Evolutionary conservation across 2,888 invertebrate genomes (phyloP).

Genomic region (Hoplodrina ambigua): DNA sequence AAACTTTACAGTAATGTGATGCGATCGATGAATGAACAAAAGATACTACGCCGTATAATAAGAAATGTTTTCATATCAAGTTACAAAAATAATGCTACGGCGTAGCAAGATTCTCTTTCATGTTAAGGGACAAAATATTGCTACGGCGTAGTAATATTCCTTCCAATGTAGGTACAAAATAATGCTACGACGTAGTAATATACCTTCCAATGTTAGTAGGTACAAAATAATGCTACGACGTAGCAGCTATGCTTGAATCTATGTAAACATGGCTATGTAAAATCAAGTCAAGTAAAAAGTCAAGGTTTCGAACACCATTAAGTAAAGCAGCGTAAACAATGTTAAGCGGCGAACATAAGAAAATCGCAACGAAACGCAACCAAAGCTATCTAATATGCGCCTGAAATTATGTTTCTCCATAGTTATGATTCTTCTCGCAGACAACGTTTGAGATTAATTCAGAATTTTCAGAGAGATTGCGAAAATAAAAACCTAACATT

Average conservation of each 20-base stretch:
- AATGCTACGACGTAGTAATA: slow-evolving; percentile 9
- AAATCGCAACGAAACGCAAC: slow-evolving; percentile 24
- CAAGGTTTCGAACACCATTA: not conserved
- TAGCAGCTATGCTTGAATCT: not conserved
- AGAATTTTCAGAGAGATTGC: slow-evolving; percentile 41
- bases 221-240: not conserved
- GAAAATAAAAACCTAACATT: slow-evolving; percentile 43
- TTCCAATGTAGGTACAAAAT: slow-evolving; percentile 1
- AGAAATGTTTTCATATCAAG: not conserved
- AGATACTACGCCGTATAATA: slow-evolving; percentile 15
- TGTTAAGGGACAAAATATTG: slow-evolving; percentile 9
- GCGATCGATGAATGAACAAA: slow-evolving; percentile 4
- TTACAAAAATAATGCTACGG: slow-evolving; percentile 11
- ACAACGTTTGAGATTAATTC: slow-evolving; percentile 47
- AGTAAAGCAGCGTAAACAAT: slow-evolving; percentile 13
- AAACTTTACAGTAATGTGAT: no score
- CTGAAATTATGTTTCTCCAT: slow-evolving; percentile 48
- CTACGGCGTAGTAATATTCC: not conserved
- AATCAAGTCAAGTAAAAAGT: not conserved
- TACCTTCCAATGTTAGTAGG: not conserved
- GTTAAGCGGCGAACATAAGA: slow-evolving; percentile 8
- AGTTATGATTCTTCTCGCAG: slow-evolving; percentile 48
- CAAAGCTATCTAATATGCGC: slow-evolving; percentile 49
- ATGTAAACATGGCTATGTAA: not conserved
- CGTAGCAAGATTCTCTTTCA: slow-evolving; percentile 8